These are phyloP conservation scores for Philopedon plagiatum DNA, from an alignment of 2,888 invertebrate species.

Conservation along the genomic window DNA sequence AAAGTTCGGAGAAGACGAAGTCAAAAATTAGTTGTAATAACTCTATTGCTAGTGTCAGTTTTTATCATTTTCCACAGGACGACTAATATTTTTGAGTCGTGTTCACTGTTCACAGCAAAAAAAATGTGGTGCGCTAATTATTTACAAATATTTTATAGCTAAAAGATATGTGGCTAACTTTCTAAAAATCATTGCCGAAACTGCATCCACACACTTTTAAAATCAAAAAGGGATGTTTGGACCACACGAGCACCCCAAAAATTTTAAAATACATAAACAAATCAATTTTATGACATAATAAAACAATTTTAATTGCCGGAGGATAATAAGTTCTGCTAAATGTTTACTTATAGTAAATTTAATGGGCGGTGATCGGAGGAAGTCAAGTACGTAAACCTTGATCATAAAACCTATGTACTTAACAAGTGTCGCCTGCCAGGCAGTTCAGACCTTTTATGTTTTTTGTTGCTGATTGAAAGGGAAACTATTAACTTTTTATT, in stretches of 20 bases:
- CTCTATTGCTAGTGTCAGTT: too few relatives aligned
- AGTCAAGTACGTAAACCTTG: slow-evolving; percentile 60
- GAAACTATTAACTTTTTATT: slow-evolving; percentile 54
- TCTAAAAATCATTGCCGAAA: too few relatives aligned
- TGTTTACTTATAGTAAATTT: slow-evolving; percentile 40
- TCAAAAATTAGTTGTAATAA: too few relatives aligned
- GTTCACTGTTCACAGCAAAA: too few relatives aligned
- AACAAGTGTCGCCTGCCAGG: slow-evolving; percentile 60
- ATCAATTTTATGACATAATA: slow-evolving; percentile 30
- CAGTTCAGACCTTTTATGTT: slow-evolving; percentile 56
- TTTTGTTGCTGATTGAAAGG: slow-evolving; percentile 60
- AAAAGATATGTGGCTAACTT: too few relatives aligned
- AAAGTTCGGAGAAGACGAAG: too few relatives aligned
- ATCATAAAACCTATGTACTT: slow-evolving; percentile 58
- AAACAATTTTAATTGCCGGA: slow-evolving; percentile 45
- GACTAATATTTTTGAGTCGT: too few relatives aligned
- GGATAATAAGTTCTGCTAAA: slow-evolving; percentile 44
- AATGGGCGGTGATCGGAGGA: slow-evolving; percentile 57
- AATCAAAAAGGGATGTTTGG: slow-evolving; percentile 22
- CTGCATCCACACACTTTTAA: background rate
- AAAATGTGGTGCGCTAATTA: too few relatives aligned
- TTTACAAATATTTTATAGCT: too few relatives aligned
- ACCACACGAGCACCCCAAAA: slow-evolving; percentile 35
- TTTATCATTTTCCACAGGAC: too few relatives aligned
- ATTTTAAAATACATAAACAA: slow-evolving; percentile 29